A percentile compares a stretch with the other conserved stretches of the same genome.
Evolutionary conservation across 2,888 invertebrate species (phyloP).

Genomic region (Scrobipalpa costella): DNA sequence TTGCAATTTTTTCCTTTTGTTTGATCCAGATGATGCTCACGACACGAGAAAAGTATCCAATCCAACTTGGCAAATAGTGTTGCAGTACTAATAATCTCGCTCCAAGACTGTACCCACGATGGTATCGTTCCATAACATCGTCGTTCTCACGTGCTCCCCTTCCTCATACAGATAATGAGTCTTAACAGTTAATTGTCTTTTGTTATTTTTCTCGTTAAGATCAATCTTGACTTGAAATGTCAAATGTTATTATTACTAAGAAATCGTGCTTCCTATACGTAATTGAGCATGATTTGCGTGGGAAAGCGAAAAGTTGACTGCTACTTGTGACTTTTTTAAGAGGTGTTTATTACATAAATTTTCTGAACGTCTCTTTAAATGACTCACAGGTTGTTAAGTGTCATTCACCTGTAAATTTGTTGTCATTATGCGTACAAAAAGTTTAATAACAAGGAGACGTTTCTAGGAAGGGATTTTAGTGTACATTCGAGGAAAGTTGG

Average conservation of each 20-base stretch:
- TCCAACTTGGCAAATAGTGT: constrained; percentile 22
- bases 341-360: constrained; percentile 13
- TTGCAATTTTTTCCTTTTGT: constrained; percentile 55
- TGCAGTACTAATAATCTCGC: constrained; percentile 43
- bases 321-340: constrained; percentile 6
- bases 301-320: constrained; percentile 10
- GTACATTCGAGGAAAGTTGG: constrained; percentile 31
- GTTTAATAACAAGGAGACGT: neutral
- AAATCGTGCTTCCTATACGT: neutral
- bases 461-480: constrained; percentile 25
- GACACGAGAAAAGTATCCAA: constrained; percentile 24
- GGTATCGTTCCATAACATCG: constrained; percentile 56
- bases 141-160: constrained; percentile 55
- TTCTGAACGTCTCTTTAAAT: constrained; percentile 11
- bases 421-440: constrained; percentile 13
- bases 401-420: constrained; percentile 19
- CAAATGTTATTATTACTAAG: constrained; percentile 16
- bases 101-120: constrained; percentile 39
- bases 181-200: constrained; percentile 42
- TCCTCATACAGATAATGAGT: constrained; percentile 49
- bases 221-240: constrained; percentile 17
- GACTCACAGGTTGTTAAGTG: constrained; percentile 9
- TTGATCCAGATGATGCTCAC: constrained; percentile 40
- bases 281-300: constrained; percentile 12
- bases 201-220: constrained; percentile 30